Evolutionary conservation across 1,140 invertebrate species (phyloP).

Genomic region (Carposina sasakii): DNA sequence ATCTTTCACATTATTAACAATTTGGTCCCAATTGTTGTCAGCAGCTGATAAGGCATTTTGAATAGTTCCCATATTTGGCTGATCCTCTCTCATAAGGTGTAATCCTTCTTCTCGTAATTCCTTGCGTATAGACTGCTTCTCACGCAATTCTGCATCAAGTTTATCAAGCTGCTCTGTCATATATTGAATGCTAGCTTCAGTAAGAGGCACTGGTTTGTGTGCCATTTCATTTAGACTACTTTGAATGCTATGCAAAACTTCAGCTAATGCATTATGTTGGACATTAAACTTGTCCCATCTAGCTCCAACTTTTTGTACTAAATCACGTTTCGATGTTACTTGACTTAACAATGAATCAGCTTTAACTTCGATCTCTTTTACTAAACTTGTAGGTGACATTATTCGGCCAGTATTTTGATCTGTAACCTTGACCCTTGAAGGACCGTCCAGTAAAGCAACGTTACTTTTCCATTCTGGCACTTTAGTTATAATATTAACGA

Average conservation of each 20-base stretch:
- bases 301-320: conserved; percentile 78
- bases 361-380: conserved; percentile 81
- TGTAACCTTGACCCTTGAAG: conserved; percentile 77
- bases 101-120: conserved; percentile 78
- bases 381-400: conserved; percentile 78
- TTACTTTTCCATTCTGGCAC: conserved; percentile 80
- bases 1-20: conserved; percentile 81
- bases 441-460: conserved; percentile 78
- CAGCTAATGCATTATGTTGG: conserved; percentile 77
- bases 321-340: conserved; percentile 77
- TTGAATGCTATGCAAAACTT: conserved; percentile 76
- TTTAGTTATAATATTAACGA: conserved; percentile 78
- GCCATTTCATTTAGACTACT: conserved; percentile 69
- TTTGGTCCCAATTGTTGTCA: conserved; percentile 85
- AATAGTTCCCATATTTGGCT: conserved; percentile 82
- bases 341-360: conserved; percentile 77
- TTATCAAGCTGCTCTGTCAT: conserved; percentile 71
- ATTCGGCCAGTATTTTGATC: conserved; percentile 80
- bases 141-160: conserved; percentile 59
- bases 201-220: conserved; percentile 74
- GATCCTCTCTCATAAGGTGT: conserved; percentile 85
- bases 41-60: conserved; percentile 84
- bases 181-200: conserved; percentile 75
- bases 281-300: conserved; percentile 80
- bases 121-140: conserved; percentile 64